A percentile compares a stretch with the other conserved stretches of the same genome.
Conservation (phyloP, 2,888 invertebrate species). For the Homarus gammarus region DNA sequence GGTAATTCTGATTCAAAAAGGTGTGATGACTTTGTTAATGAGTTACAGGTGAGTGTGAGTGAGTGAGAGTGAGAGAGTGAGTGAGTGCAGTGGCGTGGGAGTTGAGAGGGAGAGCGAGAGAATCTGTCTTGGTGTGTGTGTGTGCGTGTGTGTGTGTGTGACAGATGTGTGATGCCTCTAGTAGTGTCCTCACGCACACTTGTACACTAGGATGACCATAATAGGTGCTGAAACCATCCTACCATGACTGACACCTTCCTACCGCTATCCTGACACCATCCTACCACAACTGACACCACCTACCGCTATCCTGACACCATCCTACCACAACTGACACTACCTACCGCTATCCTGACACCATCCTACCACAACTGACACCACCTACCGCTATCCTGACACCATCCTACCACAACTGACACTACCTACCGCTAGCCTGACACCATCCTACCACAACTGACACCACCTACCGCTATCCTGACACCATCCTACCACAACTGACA, state of each 20-base stretch:
- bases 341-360: not conserved
- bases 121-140: conserved; percentile 10
- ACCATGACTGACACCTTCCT: too few relatives aligned
- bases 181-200: not conserved
- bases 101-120: not conserved
- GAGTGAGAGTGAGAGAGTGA: conserved; percentile 22
- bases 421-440: not conserved
- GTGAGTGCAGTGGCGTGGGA: not conserved
- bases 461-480: not conserved
- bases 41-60: conserved; percentile 8
- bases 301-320: not conserved
- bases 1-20: too few relatives aligned
- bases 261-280: too few relatives aligned
- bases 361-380: not conserved
- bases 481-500: not conserved
- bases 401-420: not conserved
- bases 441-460: not conserved
- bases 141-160: conserved; percentile 18
- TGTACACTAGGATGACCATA: too few relatives aligned
- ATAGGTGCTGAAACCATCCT: too few relatives aligned
- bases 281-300: not conserved
- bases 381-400: not conserved
- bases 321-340: not conserved
- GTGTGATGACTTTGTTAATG: not conserved
- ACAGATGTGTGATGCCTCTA: not conserved